These are phyloP conservation scores for Eupleurogrammus muticus DNA, from an alignment of 2,797 vertebrate species.

Conservation along the genomic window DNA sequence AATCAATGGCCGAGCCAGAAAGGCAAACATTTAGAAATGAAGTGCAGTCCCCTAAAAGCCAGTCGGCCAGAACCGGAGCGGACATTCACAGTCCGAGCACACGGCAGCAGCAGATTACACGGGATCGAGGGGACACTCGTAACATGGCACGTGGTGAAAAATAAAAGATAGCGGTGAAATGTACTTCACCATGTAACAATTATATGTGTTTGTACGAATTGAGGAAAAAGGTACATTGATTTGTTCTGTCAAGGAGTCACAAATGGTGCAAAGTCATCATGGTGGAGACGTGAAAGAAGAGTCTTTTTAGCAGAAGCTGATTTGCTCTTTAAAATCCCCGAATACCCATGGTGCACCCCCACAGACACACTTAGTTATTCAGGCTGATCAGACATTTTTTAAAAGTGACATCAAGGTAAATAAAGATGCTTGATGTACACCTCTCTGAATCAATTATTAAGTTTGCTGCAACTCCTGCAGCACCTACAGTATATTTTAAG, in stretches of 20 bases:
- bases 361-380: not conserved
- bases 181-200: not conserved
- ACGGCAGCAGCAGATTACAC: constrained; percentile 18
- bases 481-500: not conserved
- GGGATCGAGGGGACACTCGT: not conserved
- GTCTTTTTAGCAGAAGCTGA: constrained; percentile 2
- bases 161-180: not conserved
- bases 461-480: not conserved
- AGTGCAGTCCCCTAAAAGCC: constrained; percentile 33
- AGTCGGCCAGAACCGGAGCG: constrained; percentile 16
- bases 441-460: not conserved
- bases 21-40: constrained; percentile 64
- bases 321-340: not conserved
- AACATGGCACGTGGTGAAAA: not conserved
- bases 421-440: constrained; percentile 5
- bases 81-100: constrained; percentile 33
- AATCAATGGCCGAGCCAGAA: constrained; percentile 51
- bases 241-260: not conserved
- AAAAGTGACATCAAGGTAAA: constrained; percentile 16
- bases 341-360: not conserved
- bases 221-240: too few relatives aligned
- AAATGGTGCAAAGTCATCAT: too few relatives aligned
- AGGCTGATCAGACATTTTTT: constrained; percentile 1
- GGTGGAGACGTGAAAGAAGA: too few relatives aligned
- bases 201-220: not conserved